Evolutionary conservation across 1,140 invertebrate species (phyloP).

Genomic region (Drosophila kohkoa): DNA sequence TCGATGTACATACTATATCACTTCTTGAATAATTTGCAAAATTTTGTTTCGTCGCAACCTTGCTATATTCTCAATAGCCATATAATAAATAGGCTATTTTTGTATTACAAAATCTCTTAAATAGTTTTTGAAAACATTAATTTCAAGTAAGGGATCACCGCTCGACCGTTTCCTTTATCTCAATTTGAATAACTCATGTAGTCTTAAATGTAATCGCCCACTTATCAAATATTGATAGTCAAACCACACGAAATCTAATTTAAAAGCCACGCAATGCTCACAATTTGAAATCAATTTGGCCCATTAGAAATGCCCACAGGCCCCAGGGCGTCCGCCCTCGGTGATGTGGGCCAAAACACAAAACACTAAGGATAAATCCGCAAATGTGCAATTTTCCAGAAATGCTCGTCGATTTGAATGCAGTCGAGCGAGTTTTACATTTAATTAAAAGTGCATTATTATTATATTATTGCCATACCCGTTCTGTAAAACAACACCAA

Average conservation of each 20-base stretch:
- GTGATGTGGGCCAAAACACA: constrained; percentile 14
- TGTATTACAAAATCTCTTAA: too few species aligned
- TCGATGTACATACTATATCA: too few species aligned
- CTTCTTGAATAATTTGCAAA: too few species aligned
- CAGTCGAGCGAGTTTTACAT: constrained; percentile 47
- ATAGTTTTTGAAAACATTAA: too few species aligned
- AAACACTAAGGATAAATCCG: constrained; percentile 37
- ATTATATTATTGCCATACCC: constrained; percentile 56
- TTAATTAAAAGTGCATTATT: constrained; percentile 82
- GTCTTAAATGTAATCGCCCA: constrained; percentile 22
- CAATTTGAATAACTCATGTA: background rate
- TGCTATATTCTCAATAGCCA: too few species aligned
- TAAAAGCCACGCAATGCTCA: constrained; percentile 63
- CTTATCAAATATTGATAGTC: constrained; percentile 67
- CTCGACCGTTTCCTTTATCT: too few species aligned
- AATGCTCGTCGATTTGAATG: constrained; percentile 57
- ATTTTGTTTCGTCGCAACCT: too few species aligned
- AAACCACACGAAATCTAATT: constrained; percentile 66
- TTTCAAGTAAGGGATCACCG: too few species aligned
- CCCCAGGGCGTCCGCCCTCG: constrained; percentile 3
- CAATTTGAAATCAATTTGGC: constrained; percentile 77
- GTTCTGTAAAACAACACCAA: background rate
- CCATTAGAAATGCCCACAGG: constrained; percentile 67
- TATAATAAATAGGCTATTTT: too few species aligned
- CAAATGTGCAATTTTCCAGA: constrained; percentile 73